Evolutionary conservation across 2,113 vertebrate species (phyloP).

Genomic region (Otus sunia): DNA sequence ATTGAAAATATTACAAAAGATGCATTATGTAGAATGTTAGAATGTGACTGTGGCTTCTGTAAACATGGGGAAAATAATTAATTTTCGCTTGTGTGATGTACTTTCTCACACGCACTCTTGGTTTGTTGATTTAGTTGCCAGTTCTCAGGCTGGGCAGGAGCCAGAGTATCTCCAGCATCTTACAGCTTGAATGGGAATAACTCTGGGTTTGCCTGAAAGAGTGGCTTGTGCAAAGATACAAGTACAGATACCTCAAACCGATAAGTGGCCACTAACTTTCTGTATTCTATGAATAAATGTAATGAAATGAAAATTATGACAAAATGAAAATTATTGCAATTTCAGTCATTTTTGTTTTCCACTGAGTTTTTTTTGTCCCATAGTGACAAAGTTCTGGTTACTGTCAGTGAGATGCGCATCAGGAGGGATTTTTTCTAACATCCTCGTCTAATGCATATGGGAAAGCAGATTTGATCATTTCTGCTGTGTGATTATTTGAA

Average conservation of each 20-base stretch:
- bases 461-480: conserved; percentile 12
- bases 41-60: background rate
- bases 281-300: background rate
- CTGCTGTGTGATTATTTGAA: conserved; percentile 3
- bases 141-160: background rate
- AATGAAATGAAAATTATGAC: no score
- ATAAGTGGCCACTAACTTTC: background rate
- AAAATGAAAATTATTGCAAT: background rate
- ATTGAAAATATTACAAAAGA: conserved; percentile 29
- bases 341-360: background rate
- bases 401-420: background rate
- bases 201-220: background rate
- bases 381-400: background rate
- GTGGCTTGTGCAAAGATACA: background rate
- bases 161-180: background rate
- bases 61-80: background rate
- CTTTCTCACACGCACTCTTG: background rate
- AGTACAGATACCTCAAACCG: background rate
- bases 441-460: conserved; percentile 2
- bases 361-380: background rate
- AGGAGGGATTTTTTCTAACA: background rate
- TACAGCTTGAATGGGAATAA: background rate
- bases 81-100: background rate
- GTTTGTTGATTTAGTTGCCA: background rate
- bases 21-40: background rate